Base-by-base conservation (phyloP, 2,113 vertebrate species). In the Poicephalus gulielmi region DNA sequence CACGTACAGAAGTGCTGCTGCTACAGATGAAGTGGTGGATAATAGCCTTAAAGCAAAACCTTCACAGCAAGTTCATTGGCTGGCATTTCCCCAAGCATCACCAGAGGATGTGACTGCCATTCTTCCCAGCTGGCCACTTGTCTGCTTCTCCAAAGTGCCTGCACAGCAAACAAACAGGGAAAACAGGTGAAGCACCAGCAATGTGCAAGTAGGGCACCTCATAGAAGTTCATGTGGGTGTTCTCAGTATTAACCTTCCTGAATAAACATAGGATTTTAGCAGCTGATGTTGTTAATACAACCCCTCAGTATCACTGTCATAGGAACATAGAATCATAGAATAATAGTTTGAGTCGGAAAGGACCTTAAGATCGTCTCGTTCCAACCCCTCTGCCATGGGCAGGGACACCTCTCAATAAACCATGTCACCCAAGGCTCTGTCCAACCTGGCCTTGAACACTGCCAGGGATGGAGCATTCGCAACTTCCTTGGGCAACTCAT, bases 1-100 rank as follows among this genome's bases (percentile, higher is more conserved):
- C 95, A 95, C 90, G 88, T 93, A 94, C 95, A 85, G 85, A 71
- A 80, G 69, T 76, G 49, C 83, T 90, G 55, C 84, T 93, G 78
- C 87, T 87, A 25, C 31, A 44, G 50, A 44, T 35, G 41, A 90
- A 91, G 74, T 39, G 69, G 90, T 96, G 95, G 94, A 90, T 92
- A 94, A 95, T 57, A 92, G 39, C 68, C 81, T 86, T 43, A 86
- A 86, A 89, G 82, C 73, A 90, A 69, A 94, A 69, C 83, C 78
- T 91, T 92, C 80, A 89, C 92, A 93, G 49, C 39, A 33, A 73
- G 15, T 30, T 44, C 70, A 13, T 25, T 79, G 85, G 89, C 49
- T 57, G 78, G 90, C 73, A 57, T 62, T 83, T 43, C 69, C 50
- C 70, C 86, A 63, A 35, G 66, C 17, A 2, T 73, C 84, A 91